Evolutionary conservation across 2,888 invertebrate genomes (phyloP).

Genomic region (Synanthedon vespiformis): DNA sequence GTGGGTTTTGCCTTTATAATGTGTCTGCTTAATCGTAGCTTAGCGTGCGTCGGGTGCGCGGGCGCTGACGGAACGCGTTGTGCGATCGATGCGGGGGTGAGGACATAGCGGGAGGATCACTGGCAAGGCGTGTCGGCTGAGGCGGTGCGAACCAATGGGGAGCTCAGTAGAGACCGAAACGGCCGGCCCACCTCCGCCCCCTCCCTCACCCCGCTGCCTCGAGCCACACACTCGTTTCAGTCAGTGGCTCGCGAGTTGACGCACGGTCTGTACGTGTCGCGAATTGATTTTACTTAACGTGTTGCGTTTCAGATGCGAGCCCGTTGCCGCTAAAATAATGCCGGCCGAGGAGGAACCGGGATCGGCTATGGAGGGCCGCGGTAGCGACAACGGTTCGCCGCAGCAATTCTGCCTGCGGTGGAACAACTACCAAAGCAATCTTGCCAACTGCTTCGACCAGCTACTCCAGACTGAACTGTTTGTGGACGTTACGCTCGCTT

Average conservation of each 20-base stretch:
- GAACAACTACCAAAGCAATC: conserved; percentile 93
- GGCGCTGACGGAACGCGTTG: conserved; percentile 4
- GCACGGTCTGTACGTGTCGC: conserved; percentile 37
- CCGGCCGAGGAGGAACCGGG: conserved; percentile 62
- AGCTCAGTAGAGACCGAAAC: conserved; percentile 18
- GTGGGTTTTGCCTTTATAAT: no score
- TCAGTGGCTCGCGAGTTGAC: conserved; percentile 56
- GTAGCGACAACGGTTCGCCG: conserved; percentile 70
- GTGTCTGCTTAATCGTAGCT: conserved; percentile 1
- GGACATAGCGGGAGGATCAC: conserved; percentile 7
- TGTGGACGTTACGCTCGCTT: conserved; percentile 92
- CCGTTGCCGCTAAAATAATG: conserved; percentile 44
- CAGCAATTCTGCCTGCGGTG: conserved; percentile 93
- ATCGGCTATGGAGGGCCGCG: conserved; percentile 56
- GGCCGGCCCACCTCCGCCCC: conserved; percentile 29
- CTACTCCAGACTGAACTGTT: conserved; percentile 89
- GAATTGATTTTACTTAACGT: conserved; percentile 10
- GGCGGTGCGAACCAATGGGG: conserved; percentile 34
- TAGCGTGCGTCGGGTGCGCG: conserved; percentile 5
- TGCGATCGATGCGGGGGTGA: conserved; percentile 15
- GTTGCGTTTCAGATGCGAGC: conserved; percentile 30
- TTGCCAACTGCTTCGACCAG: conserved; percentile 90
- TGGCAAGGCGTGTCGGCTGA: conserved; percentile 20
- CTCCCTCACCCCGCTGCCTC: conserved; percentile 23
- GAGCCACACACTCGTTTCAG: conserved; percentile 17